These are phyloP conservation scores for Lampropteryx suffumata DNA, from an alignment of 2,888 invertebrate species.

Conservation along the genomic window DNA sequence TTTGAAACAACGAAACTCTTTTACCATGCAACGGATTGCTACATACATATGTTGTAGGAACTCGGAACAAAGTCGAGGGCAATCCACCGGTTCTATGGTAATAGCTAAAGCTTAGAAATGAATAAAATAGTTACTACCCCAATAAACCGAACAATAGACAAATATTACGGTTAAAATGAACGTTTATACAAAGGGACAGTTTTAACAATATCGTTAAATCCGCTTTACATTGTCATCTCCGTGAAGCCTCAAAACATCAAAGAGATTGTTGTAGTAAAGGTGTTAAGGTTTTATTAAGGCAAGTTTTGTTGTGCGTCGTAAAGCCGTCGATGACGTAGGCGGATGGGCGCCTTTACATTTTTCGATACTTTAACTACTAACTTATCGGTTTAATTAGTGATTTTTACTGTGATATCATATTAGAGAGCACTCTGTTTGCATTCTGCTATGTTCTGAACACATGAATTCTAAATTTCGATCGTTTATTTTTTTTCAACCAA, in stretches of 20 bases:
- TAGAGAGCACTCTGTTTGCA: too few relatives aligned
- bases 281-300: slow-evolving; percentile 61
- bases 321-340: slow-evolving; percentile 54
- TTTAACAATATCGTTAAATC: slow-evolving; percentile 31
- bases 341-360: slow-evolving; percentile 43
- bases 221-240: slow-evolving; percentile 30
- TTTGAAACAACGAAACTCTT: too few relatives aligned
- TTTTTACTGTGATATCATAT: too few relatives aligned
- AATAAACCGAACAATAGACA: slow-evolving; percentile 21
- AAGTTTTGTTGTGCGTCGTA: slow-evolving; percentile 62
- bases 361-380: background rate
- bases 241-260: slow-evolving; percentile 30
- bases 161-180: slow-evolving; percentile 24
- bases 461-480: too few relatives aligned
- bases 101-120: slow-evolving; percentile 1
- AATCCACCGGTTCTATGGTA: background rate
- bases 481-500: too few relatives aligned
- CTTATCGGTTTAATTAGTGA: too few relatives aligned
- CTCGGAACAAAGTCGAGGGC: too few relatives aligned
- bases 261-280: slow-evolving; percentile 51
- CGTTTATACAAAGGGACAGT: slow-evolving; percentile 24
- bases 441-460: too few relatives aligned
- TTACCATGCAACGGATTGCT: too few relatives aligned
- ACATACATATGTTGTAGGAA: too few relatives aligned
- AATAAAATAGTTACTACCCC: slow-evolving; percentile 14